A percentile compares a stretch with the other conserved stretches of the same genome.
These are phyloP conservation scores for Pyrgus malvae DNA, from an alignment of 2,888 invertebrate genomes.

Conservation along the genomic window DNA sequence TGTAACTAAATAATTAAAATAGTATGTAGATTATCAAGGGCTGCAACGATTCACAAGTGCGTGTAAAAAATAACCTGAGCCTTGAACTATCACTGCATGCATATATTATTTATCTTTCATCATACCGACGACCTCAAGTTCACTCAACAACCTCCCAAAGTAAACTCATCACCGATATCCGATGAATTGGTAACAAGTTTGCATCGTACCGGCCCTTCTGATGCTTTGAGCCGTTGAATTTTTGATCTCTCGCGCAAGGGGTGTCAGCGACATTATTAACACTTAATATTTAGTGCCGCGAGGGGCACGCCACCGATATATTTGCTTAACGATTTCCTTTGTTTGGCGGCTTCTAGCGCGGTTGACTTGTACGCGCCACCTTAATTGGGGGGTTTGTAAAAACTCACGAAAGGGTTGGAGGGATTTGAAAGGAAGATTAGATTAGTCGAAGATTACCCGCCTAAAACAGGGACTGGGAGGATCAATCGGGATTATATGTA, in stretches of 20 bases:
- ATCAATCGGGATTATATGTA: neutral
- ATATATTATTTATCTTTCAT: too few species aligned
- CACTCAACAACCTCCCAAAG: neutral
- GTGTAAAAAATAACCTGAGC: too few species aligned
- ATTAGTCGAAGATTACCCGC: neutral
- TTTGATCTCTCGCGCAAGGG: conserved; percentile 58
- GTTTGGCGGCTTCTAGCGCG: conserved; percentile 30
- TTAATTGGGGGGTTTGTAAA: conserved; percentile 23
- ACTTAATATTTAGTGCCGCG: conserved; percentile 68
- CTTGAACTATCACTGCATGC: too few species aligned
- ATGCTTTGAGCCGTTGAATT: conserved; percentile 65
- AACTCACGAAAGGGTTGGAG: conserved; percentile 13
- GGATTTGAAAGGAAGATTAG: conserved; percentile 10
- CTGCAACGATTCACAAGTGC: too few species aligned
- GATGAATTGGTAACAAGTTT: conserved; percentile 57
- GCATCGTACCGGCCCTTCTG: conserved; percentile 58
- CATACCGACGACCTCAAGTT: neutral
- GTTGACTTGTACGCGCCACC: conserved; percentile 22
- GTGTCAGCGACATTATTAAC: conserved; percentile 67
- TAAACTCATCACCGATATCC: conserved; percentile 47
- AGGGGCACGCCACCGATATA: conserved; percentile 44
- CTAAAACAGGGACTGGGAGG: neutral
- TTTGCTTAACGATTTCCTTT: conserved; percentile 48
- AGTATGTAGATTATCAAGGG: too few species aligned
- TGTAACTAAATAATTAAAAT: too few species aligned